Conservation (phyloP, 2,113 vertebrate genomes). For the Percopsis transmontana region DNA sequence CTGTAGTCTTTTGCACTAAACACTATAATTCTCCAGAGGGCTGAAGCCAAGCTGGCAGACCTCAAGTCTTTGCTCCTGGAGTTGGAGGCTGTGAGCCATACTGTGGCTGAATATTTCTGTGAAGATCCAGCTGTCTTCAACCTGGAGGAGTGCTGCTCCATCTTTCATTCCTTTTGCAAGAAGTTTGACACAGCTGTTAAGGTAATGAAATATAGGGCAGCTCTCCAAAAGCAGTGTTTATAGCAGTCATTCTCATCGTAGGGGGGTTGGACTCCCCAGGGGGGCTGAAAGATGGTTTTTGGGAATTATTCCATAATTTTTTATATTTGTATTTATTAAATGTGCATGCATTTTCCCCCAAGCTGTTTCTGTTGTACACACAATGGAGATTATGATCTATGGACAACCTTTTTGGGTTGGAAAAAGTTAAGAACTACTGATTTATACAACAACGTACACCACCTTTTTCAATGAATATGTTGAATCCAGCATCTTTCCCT, state of each 20-base stretch:
- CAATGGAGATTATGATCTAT: too few species aligned
- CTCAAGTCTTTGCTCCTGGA: conserved; percentile 58
- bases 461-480: background rate
- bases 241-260: background rate
- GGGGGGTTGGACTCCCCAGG: background rate
- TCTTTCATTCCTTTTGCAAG: conserved; percentile 78
- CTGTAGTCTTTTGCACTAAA: background rate
- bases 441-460: too few species aligned
- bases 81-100: conserved; percentile 51
- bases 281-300: too few species aligned
- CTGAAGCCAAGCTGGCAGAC: conserved; percentile 60
- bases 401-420: too few species aligned
- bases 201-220: conserved; percentile 43
- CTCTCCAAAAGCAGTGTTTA: background rate
- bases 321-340: too few species aligned
- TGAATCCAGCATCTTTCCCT: background rate
- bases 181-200: conserved; percentile 73
- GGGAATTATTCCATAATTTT: too few species aligned
- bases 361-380: too few species aligned
- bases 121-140: conserved; percentile 77
- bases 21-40: conserved; percentile 55
- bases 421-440: too few species aligned
- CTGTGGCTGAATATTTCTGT: conserved; percentile 79
- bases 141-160: conserved; percentile 79
- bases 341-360: too few species aligned